Base-by-base conservation (phyloP, 2,113 vertebrate genomes). In the Elanoides forficatus region DNA sequence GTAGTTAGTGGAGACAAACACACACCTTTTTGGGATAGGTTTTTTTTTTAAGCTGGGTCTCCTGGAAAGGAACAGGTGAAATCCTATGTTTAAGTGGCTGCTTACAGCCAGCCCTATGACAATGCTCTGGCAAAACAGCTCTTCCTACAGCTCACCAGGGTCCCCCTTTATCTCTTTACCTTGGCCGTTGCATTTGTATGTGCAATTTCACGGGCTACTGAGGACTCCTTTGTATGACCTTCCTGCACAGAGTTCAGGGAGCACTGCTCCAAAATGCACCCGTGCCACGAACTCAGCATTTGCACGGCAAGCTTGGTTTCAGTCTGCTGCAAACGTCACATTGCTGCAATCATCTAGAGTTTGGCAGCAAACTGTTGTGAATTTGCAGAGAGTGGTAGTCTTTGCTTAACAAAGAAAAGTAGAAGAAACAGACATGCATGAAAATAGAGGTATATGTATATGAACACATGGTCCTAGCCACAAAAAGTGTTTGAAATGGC, bases 241-340 rank as follows among this genome's bases (percentile, higher is more conserved):
- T 50, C 48, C 20, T 19, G 25, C 29, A 18, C 6, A 11, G 19
- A 38, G 9, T 29, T 74, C 55, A 55, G 36, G 50, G 11, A 82
- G 38, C 55, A 25, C 32, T 36, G 27, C 29, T 82, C 71, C 42
- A 66, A 73, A 95, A 86, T 15, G 12, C 32, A 62, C 40, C 13
- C 0, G 0, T 52, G 22, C 47, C 30, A 9, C 0, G 0, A 81
- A 55, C 7, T 42, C 58, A 50, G 32, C 23, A n/a, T 92, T 86
- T 91, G 59, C 26, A 22, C 2, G 1, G 42, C 20, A 34, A 70
- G 42, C 32, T 84, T 86, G 20, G 62, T 94, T 91, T 67, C 29
- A 68, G 42, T 36, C 76, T 84, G 63, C 56, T 66, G 53, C 58
- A 93, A 85, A 63, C 21, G 70, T 40, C 36, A 2, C 11, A 15